These are phyloP conservation scores for Agrenia bidenticulata DNA, from an alignment of 2,888 invertebrate genomes.

Conservation along the genomic window DNA sequence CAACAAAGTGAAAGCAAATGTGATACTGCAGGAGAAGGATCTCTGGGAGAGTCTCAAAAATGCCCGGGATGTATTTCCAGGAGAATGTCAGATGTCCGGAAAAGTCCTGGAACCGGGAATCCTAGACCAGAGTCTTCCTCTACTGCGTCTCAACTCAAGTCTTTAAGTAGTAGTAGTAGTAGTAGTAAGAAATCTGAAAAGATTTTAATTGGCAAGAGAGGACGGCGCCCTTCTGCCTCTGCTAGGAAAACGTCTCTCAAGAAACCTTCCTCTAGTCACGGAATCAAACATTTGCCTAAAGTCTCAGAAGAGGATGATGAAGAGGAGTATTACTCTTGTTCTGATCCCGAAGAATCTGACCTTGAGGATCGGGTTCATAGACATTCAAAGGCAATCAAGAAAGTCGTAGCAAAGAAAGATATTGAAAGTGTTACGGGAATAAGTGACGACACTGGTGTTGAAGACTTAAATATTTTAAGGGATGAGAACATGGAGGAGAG, in stretches of 20 bases:
- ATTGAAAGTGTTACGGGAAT: background rate
- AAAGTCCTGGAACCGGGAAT: conserved; percentile 2
- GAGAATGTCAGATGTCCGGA: conserved; percentile 5
- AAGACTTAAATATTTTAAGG: too few relatives aligned
- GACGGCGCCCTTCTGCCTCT: background rate
- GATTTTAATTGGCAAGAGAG: background rate
- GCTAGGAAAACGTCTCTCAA: background rate
- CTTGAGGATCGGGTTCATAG: background rate
- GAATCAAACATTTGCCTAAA: too few relatives aligned
- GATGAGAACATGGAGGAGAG: background rate
- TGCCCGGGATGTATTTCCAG: conserved; percentile 5
- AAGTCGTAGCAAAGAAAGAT: background rate
- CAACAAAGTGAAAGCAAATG: conserved; percentile 14
- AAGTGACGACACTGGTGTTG: too few relatives aligned
- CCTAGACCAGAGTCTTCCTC: background rate
- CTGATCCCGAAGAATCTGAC: background rate
- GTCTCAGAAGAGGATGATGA: background rate
- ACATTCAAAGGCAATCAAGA: background rate
- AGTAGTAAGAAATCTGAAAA: background rate
- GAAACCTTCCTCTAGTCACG: background rate
- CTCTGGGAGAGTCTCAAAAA: background rate
- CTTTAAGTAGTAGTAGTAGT: too few relatives aligned
- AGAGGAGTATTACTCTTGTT: conserved; percentile 5
- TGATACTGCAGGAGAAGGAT: conserved; percentile 10
- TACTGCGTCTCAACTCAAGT: conserved; percentile 7